A percentile compares a stretch with the other conserved stretches of the same genome.
These are phyloP conservation scores for Sminthopsis crassicaudata DNA, from an alignment of 2,113 vertebrate genomes.

Conservation along the genomic window DNA sequence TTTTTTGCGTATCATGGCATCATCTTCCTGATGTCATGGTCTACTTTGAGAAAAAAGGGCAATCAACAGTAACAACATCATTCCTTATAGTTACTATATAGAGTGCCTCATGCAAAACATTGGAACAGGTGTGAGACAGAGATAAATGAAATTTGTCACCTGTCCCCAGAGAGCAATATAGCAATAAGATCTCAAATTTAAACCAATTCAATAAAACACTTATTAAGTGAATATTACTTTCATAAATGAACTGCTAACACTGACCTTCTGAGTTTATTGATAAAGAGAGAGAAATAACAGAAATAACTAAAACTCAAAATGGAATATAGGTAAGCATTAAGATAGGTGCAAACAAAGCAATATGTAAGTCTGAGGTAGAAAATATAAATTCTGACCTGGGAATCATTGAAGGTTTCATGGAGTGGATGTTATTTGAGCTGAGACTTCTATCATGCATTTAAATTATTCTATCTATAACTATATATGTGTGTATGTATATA, in stretches of 20 bases:
- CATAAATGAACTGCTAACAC: not conserved
- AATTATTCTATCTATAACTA: not conserved
- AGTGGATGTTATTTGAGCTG: not conserved
- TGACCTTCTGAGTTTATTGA: not conserved
- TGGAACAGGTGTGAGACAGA: not conserved
- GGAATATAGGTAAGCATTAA: not conserved
- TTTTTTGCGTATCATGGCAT: no score
- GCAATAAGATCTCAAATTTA: not conserved
- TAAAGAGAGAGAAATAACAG: not conserved
- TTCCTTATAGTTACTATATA: not conserved
- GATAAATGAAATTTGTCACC: not conserved
- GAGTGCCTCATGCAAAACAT: not conserved
- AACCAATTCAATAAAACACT: not conserved
- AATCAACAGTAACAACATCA: no score
- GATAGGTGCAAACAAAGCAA: not conserved
- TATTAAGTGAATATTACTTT: not conserved
- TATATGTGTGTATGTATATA: no score
- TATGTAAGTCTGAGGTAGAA: not conserved
- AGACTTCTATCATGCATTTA: not conserved
- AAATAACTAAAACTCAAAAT: not conserved
- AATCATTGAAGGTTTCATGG: not conserved
- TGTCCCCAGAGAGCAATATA: not conserved
- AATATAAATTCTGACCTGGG: not conserved
- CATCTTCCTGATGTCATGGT: no score
- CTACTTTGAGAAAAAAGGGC: no score